Evolutionary conservation across 23 tunicate species (phyloP).

Genomic region (Aplidium turbinatum): DNA sequence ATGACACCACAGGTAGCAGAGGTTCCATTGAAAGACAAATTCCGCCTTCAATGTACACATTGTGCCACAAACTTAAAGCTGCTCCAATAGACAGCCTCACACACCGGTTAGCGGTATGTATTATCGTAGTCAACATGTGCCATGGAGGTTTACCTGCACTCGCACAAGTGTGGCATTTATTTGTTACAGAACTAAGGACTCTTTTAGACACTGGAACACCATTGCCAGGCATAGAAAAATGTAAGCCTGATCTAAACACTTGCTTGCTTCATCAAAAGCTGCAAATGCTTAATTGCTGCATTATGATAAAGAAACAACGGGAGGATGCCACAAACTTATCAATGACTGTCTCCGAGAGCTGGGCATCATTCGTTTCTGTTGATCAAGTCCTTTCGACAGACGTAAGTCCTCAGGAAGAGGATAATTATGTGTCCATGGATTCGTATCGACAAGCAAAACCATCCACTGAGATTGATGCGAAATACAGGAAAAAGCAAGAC

Average conservation of each 20-base stretch:
- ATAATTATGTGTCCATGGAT: too few relatives aligned
- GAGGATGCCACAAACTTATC: too few relatives aligned
- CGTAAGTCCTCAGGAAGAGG: too few relatives aligned
- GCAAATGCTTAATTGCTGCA: constrained; percentile 91
- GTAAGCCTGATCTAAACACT: constrained; percentile 58
- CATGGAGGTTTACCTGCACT: constrained; percentile 83
- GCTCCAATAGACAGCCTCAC: constrained; percentile 86
- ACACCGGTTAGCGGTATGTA: constrained; percentile 65
- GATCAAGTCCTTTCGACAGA: too few relatives aligned
- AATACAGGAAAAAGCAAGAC: too few relatives aligned
- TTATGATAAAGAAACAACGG: constrained; percentile 40
- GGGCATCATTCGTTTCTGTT: too few relatives aligned
- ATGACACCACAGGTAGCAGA: background rate
- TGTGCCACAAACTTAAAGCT: constrained; percentile 73
- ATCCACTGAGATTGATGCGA: too few relatives aligned
- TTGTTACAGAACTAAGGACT: constrained; percentile 70
- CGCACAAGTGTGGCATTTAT: constrained; percentile 89
- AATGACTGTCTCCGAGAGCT: too few relatives aligned
- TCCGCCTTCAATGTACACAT: background rate
- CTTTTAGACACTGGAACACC: constrained; percentile 45
- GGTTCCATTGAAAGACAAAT: background rate
- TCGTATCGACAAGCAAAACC: too few relatives aligned
- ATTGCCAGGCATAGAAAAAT: constrained; percentile 39
- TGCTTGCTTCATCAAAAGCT: constrained; percentile 85
- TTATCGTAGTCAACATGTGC: constrained; percentile 66